A percentile compares a stretch with the other conserved stretches of the same genome.
Conservation (phyloP, 2,113 vertebrate genomes). For the Galbula dea region DNA sequence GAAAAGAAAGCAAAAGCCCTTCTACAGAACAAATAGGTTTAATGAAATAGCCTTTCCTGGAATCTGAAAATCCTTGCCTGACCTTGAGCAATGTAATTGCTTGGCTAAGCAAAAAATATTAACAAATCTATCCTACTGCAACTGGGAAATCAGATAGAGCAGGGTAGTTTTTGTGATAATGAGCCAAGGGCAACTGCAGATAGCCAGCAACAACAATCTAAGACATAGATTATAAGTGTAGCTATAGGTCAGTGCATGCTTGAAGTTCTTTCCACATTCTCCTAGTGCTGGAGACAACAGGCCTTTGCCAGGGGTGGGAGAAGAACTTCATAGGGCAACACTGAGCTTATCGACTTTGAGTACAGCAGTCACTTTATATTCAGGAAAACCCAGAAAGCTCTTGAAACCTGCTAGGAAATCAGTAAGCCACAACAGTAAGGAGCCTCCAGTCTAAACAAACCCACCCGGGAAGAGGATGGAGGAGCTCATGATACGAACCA, state of each 20-base stretch:
- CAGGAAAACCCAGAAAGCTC: neutral
- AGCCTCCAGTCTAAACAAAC: neutral
- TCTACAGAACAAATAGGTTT: neutral
- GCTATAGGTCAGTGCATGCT: neutral
- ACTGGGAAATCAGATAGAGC: neutral
- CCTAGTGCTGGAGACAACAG: neutral
- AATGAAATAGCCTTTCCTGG: neutral
- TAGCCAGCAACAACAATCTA: neutral
- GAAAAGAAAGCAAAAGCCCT: slow-evolving; percentile 4
- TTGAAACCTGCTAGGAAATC: neutral
- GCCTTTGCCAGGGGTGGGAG: neutral
- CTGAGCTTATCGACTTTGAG: neutral
- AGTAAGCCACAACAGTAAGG: neutral
- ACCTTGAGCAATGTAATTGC: neutral
- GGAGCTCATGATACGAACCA: neutral
- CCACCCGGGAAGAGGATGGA: accelerated
- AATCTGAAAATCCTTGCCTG: slow-evolving; percentile 11
- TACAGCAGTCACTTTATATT: neutral
- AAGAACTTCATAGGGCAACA: neutral
- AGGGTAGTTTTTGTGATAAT: neutral
- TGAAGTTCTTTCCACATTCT: neutral
- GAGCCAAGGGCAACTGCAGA: neutral
- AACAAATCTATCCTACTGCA: neutral
- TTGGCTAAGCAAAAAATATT: slow-evolving; percentile 15
- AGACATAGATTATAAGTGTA: neutral